Base-by-base conservation (phyloP, 2,113 vertebrate species). In the Pithys albifrons region DNA sequence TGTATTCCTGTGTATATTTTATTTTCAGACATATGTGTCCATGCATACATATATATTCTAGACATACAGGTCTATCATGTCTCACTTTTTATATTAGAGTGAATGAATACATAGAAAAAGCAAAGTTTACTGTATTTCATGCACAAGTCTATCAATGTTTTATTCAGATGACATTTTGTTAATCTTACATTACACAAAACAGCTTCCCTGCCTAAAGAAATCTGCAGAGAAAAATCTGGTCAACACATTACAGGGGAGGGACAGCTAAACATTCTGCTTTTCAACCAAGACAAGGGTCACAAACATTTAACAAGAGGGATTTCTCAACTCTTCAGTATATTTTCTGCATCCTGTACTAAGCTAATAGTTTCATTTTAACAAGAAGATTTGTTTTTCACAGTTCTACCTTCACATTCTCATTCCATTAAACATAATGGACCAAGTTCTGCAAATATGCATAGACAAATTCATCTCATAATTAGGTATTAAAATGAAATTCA, bases 1-100 rank as follows among this genome's bases (percentile, higher is more conserved):
- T 57, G 55, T 89, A 89, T 88, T 93, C 69, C n/a, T 72, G 33
- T 51, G 46, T 86, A 43, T 91, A 86, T 92, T 96, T 95, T 94
- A 64, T 84, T 94, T 92, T 75, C 79, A 93, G 75, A 78, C 45
- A 70, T 72, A 92, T 78, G 64, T 67, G 33, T 79, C 65, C 48
- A 57, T 61, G 65, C 65, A 75, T 76, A 92, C 62, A 33, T 84
- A 67, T 89, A 61, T 59, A 49, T 85, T 95, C 45, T 91, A 95
- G 80, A 75, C 45, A 75, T n/a, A 46, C 2, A 45, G 41, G 33
- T 77, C 57, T 80, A 59, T 77, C 19, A 62, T 14, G 24, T 80
- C 52, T 84, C 41, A 84, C 64, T 85, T 90, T 88, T 91, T 90
- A n/a, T 58, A 59, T 80, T 66, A 28, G 19, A 88, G 14, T 31